Evolutionary conservation across 2,113 vertebrate species (phyloP).

Genomic region (Pipra filicauda): DNA sequence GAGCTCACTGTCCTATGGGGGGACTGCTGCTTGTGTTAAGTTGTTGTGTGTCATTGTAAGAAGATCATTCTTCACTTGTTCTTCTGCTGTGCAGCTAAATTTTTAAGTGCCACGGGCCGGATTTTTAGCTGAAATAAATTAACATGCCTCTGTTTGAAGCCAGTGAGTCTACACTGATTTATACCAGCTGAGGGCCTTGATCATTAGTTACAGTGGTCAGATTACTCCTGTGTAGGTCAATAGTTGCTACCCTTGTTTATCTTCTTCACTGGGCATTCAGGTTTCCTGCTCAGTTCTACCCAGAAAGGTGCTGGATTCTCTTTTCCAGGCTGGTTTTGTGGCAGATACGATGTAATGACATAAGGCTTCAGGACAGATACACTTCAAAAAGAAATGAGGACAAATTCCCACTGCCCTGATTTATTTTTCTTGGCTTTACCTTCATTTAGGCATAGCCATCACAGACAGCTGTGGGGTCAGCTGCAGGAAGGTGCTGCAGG

Average conservation of each 20-base stretch:
- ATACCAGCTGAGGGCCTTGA: neutral
- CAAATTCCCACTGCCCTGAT: neutral
- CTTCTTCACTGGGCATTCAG: neutral
- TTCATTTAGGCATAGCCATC: neutral
- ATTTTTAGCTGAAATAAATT: constrained; percentile 14
- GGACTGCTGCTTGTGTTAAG: neutral
- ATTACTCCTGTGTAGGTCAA: neutral
- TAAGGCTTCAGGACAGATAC: neutral
- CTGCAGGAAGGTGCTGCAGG: neutral
- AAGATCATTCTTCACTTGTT: neutral
- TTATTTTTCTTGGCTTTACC: neutral
- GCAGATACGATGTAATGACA: neutral
- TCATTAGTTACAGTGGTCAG: neutral
- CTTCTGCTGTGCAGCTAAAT: neutral
- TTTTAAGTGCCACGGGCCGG: neutral
- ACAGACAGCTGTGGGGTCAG: neutral
- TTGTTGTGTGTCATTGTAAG: accelerated
- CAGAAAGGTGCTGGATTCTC: neutral
- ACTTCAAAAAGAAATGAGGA: neutral
- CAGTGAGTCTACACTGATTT: neutral
- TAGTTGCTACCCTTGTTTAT: neutral
- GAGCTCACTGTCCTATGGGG: accelerated
- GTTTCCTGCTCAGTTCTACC: neutral
- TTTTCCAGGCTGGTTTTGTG: neutral
- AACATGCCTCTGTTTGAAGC: neutral